Percentiles rank a stretch among this genome's conserved stretches.
Evolutionary conservation across 2,888 invertebrate genomes (phyloP).

Genomic region (Dysmachus trigonus): DNA sequence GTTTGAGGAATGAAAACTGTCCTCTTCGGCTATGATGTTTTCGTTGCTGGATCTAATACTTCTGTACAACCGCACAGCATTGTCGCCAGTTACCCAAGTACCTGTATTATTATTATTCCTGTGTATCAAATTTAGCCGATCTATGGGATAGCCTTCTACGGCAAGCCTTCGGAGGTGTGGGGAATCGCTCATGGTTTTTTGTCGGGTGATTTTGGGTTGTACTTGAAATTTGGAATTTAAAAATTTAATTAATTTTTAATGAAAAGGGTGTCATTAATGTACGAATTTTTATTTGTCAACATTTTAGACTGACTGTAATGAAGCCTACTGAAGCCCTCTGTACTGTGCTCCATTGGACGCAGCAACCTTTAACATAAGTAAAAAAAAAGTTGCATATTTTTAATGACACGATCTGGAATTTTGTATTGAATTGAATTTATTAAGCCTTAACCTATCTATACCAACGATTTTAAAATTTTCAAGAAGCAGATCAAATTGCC

Average conservation of each 20-base stretch:
- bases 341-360: too few species aligned
- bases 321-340: not conserved
- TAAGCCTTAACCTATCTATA: too few species aligned
- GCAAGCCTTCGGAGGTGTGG: not conserved
- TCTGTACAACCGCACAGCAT: slow-evolving; percentile 36
- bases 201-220: not conserved
- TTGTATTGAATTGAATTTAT: too few species aligned
- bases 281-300: not conserved
- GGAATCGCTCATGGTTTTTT: not conserved
- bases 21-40: not conserved
- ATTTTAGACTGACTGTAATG: not conserved
- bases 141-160: not conserved
- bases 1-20: slow-evolving; percentile 2
- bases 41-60: not conserved
- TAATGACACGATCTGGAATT: too few species aligned
- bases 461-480: too few species aligned
- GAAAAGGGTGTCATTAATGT: not conserved
- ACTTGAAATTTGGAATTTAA: not conserved
- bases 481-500: too few species aligned
- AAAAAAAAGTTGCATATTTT: too few species aligned
- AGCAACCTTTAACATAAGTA: too few species aligned
- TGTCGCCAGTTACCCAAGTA: not conserved
- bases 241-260: not conserved
- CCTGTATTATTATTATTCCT: not conserved
- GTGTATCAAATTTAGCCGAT: not conserved